A percentile compares a stretch with the other conserved stretches of the same genome.
phyloP scores from a whole-genome alignment of 2,113 vertebrate species.

The Eptesicus fuscus region DNA sequence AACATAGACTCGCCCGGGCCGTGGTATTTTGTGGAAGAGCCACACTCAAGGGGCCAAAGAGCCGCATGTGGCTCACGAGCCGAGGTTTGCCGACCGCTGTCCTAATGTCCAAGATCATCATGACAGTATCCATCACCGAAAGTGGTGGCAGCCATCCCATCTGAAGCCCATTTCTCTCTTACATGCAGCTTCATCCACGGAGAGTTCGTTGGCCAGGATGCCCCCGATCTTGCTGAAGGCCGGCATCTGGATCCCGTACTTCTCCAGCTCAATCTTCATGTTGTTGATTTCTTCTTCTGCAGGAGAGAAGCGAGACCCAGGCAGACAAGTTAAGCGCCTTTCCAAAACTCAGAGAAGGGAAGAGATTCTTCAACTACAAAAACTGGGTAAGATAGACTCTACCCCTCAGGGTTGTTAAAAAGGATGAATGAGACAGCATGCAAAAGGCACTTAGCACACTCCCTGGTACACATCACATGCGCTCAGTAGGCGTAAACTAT shows the following conservation, averaged over 20 bases:
- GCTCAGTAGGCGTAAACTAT: background rate
- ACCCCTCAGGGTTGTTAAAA: background rate
- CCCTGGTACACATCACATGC: background rate
- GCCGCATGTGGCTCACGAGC: too few relatives aligned
- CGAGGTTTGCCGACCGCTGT: too few relatives aligned
- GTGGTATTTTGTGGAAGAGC: too few relatives aligned
- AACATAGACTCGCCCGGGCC: too few relatives aligned
- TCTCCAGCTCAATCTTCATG: slow-evolving; percentile 97
- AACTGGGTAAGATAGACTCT: background rate
- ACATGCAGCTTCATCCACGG: slow-evolving; percentile 97
- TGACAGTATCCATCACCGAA: background rate
- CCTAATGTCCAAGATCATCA: background rate
- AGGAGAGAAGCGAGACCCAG: slow-evolving; percentile 31
- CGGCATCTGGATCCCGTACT: slow-evolving; percentile 99
- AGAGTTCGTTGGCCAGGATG: slow-evolving; percentile 96
- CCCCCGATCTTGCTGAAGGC: slow-evolving; percentile 99
- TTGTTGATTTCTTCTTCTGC: slow-evolving; percentile 99
- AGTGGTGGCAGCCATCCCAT: background rate
- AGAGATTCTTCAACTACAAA: background rate
- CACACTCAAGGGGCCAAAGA: too few relatives aligned
- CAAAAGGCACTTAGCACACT: background rate
- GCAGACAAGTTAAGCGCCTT: background rate
- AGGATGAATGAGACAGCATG: background rate
- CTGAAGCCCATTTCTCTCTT: slow-evolving; percentile 50
- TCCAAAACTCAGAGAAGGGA: background rate